Conservation (phyloP, 2,113 vertebrate species). For the Verasper variegatus region DNA sequence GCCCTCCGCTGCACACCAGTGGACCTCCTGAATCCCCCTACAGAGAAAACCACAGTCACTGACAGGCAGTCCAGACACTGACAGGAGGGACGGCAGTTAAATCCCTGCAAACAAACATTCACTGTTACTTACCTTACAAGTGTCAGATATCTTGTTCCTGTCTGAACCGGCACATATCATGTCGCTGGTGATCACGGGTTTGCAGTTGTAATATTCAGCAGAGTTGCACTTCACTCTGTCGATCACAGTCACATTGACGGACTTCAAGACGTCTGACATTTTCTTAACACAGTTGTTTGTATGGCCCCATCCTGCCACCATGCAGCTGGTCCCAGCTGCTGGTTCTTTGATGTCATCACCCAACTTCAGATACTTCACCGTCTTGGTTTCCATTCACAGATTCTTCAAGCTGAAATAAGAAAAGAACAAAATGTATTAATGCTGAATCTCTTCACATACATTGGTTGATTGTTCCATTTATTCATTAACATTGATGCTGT, state of each 20-base stretch:
- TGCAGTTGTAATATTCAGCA: slow-evolving; percentile 47
- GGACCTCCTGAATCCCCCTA: slow-evolving; percentile 82
- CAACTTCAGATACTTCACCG: slow-evolving; percentile 45
- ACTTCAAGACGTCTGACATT: slow-evolving; percentile 68
- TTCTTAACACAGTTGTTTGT: accelerated
- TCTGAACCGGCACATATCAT: slow-evolving; percentile 78
- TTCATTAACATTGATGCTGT: too few relatives aligned
- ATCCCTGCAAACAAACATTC: background rate
- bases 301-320: slow-evolving; percentile 77
- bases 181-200: slow-evolving; percentile 49
- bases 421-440: background rate
- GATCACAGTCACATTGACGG: slow-evolving; percentile 71
- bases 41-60: background rate
- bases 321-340: slow-evolving; percentile 14
- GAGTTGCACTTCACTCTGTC: slow-evolving; percentile 69
- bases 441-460: background rate
- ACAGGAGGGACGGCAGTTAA: background rate
- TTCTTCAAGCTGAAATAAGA: slow-evolving; percentile 64
- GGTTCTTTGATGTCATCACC: background rate
- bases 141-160: background rate
- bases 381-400: slow-evolving; percentile 41
- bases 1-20: slow-evolving; percentile 56
- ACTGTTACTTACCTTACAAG: slow-evolving; percentile 54
- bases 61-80: accelerated
- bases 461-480: background rate